Percentiles rank a stretch among this genome's conserved stretches.
Conservation (phyloP, 2,888 invertebrate genomes). For the Masnerella sp. region DNA sequence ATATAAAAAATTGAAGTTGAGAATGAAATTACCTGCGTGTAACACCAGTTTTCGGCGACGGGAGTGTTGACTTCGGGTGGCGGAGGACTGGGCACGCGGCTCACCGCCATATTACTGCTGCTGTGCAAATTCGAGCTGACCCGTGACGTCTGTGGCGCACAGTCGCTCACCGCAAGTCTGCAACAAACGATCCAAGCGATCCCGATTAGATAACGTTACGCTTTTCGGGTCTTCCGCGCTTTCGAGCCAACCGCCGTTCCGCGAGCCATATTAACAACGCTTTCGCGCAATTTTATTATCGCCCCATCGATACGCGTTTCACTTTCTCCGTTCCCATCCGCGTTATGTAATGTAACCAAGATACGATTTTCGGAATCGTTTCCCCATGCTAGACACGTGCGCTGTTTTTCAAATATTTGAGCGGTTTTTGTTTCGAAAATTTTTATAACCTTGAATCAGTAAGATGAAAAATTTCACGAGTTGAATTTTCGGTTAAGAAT, state of each 20-base stretch:
- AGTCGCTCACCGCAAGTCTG: conserved; percentile 89
- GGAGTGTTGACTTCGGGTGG: conserved; percentile 97
- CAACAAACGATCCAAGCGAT: conserved; percentile 72
- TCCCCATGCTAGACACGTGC: too few species aligned
- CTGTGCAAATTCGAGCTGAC: conserved; percentile 89
- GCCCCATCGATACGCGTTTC: conserved; percentile 27
- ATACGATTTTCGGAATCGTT: neutral
- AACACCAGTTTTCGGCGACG: conserved; percentile 99
- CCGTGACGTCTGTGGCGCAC: conserved; percentile 92
- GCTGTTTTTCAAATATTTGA: too few species aligned
- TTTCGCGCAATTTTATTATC: conserved; percentile 42
- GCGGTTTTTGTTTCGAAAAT: too few species aligned
- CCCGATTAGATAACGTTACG: conserved; percentile 44
- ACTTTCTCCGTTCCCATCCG: conserved; percentile 30
- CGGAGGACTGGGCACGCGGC: conserved; percentile 97
- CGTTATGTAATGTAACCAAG: conserved; percentile 2
- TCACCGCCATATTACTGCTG: conserved; percentile 95
- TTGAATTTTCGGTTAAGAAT: too few species aligned
- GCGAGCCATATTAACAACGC: conserved; percentile 24
- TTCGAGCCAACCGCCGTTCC: conserved; percentile 17
- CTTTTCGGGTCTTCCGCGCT: conserved; percentile 22
- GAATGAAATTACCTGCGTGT: conserved; percentile 94
- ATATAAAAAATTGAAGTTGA: too few species aligned
- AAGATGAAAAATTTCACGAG: too few species aligned
- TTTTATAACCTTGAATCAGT: too few species aligned